A percentile compares a stretch with the other conserved stretches of the same genome.
Conservation (phyloP, 2,888 invertebrate species). For the Pammene aurita region DNA sequence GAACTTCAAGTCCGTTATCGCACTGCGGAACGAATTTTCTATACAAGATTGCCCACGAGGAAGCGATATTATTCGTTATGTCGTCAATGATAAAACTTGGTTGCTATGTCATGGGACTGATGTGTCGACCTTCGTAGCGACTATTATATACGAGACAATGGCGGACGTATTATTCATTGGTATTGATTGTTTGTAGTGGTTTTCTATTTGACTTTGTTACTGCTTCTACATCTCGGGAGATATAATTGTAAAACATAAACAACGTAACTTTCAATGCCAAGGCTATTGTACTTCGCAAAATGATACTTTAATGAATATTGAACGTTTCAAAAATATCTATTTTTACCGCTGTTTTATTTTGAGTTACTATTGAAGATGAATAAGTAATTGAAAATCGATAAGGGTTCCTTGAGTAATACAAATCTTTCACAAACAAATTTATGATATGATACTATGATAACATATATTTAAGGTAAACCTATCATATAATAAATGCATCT, state of each 20-base stretch:
- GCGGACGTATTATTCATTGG: conserved; percentile 20
- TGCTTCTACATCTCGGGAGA: background rate
- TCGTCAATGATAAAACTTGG: conserved; percentile 45
- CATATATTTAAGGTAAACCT: too few species aligned
- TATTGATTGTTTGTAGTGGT: conserved; percentile 23
- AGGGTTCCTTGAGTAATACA: background rate
- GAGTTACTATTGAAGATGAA: background rate
- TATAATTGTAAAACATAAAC: background rate
- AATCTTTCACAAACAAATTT: too few species aligned
- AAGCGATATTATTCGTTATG: conserved; percentile 25
- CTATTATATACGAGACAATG: conserved; percentile 37
- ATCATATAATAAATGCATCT: too few species aligned
- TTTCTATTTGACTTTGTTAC: conserved; percentile 8
- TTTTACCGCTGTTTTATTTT: too few species aligned
- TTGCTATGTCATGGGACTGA: conserved; percentile 49
- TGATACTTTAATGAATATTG: background rate
- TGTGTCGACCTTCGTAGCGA: conserved; percentile 48
- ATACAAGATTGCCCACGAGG: conserved; percentile 21
- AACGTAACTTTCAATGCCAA: background rate
- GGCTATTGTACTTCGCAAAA: background rate
- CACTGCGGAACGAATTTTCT: conserved; percentile 30
- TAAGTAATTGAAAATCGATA: background rate
- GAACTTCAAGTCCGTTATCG: conserved; percentile 27
- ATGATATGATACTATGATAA: too few species aligned
- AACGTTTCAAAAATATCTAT: too few species aligned